These are phyloP conservation scores for Dendronephthya gigantea DNA, from an alignment of 64 coral and sea anemone genomes.

Conservation along the genomic window DNA sequence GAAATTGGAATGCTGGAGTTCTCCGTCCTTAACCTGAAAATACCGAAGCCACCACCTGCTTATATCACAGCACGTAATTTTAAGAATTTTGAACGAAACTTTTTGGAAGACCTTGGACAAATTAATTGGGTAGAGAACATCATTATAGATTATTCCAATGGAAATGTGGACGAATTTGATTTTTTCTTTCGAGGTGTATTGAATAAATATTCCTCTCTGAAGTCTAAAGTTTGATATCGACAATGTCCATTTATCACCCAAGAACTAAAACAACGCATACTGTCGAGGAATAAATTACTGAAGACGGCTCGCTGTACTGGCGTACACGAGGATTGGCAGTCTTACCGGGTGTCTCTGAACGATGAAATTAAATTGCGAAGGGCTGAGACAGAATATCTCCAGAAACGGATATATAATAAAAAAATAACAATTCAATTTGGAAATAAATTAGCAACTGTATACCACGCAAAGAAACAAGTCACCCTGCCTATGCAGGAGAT, in stretches of 20 bases:
- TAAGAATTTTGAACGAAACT: background rate
- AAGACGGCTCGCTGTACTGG: constrained; percentile 13
- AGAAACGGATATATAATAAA: constrained; percentile 5
- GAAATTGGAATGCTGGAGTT: constrained; percentile 19
- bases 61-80: no score
- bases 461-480: constrained; percentile 19
- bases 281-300: constrained; percentile 12
- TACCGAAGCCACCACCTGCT: constrained; percentile 3
- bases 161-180: constrained; percentile 20
- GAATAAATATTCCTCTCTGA: constrained; percentile 16
- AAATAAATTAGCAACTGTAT: no score
- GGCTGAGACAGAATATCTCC: constrained; percentile 22
- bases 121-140: background rate
- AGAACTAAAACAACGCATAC: constrained; percentile 25
- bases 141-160: constrained; percentile 5
- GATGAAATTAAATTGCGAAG: constrained; percentile 12
- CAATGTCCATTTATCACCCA: constrained; percentile 20
- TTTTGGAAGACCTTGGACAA: constrained; percentile 23
- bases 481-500: constrained; percentile 9
- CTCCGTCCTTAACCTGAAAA: constrained; percentile 13
- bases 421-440: constrained; percentile 18
- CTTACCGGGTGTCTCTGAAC: background rate
- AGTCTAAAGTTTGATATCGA: constrained; percentile 30
- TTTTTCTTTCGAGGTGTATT: background rate
- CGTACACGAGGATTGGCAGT: constrained; percentile 23